Evolutionary conservation across 2,888 invertebrate species (phyloP), one percentile per base, ranked within the genome.

Genomic region (Chesias legatella): DNA sequence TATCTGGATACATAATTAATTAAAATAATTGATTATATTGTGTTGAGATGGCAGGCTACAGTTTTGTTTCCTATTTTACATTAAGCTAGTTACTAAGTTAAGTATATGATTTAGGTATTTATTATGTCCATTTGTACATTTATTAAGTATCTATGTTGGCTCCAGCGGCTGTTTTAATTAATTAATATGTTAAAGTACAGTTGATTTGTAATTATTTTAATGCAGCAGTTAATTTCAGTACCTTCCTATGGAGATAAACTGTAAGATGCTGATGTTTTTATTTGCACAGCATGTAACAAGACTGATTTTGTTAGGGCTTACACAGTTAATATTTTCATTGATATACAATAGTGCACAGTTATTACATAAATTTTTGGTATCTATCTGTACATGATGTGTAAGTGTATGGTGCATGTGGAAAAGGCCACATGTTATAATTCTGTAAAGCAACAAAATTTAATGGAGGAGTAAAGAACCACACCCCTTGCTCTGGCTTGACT

Each of bases 61-160:
- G n/a, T 26, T 7, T 10, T 31, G 6, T 33, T 31, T 23, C 25
- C 33, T 40, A 39, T 13, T 40, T 42, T 47, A 8, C 39, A 35
- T 35, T 33, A 45, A 39, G 47, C 25, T 50, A 46, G 33, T 31
- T 6, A 33, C 31, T 48, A 40, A 33, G 39, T 37, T 37, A 35
- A 35, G 37, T 43, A 35, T 29, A 42, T 53, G 31, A 36, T 48
- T 50, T 51, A 44, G 27, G 41, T 52, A 43, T 46, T 55, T 52
- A 50, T 50, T 50, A 37, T 54, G 54, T 55, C 52, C 52, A 55
- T 55, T 55, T 50, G 35, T 51, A 47, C 22, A 28, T 43, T 27
- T 47, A 42, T 31, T 31, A 28, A 39, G n/a, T n/a, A n/a, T n/a
- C 10, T 27, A 24, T 20, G 21, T 33, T 36, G 10, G 44, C 35